phyloP scores from a whole-genome alignment of 2,113 vertebrate species.

The Neoarius graeffei region DNA sequence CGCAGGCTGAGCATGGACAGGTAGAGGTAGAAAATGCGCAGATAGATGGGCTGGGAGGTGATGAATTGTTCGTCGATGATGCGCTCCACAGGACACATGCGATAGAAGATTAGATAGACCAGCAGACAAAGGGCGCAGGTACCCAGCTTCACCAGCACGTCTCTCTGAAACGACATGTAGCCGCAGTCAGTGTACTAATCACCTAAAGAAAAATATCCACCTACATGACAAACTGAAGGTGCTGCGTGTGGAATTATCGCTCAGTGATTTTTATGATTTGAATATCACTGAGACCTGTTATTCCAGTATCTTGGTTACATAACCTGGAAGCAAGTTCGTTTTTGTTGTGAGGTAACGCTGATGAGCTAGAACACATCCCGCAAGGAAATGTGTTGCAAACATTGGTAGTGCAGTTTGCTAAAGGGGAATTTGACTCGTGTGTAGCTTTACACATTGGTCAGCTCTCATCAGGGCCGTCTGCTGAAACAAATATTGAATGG shows the following conservation, averaged over 20 bases:
- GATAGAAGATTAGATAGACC: slow-evolving; percentile 86
- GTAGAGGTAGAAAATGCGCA: slow-evolving; percentile 87
- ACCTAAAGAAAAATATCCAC: not conserved
- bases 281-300: not conserved
- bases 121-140: slow-evolving; percentile 86
- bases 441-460: not conserved
- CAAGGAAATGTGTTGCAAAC: not conserved
- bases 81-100: slow-evolving; percentile 83
- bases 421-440: not conserved
- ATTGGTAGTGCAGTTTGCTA: not conserved
- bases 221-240: not conserved
- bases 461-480: not conserved
- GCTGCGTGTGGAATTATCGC: too few species aligned
- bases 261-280: too few species aligned
- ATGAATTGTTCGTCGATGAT: slow-evolving; percentile 83
- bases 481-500: not conserved
- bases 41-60: slow-evolving; percentile 80
- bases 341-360: not conserved
- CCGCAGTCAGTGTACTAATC: not conserved
- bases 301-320: not conserved
- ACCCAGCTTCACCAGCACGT: slow-evolving; percentile 85
- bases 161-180: slow-evolving; percentile 70
- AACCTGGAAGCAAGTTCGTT: not conserved
- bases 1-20: slow-evolving; percentile 90
- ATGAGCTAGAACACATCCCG: not conserved